phyloP scores from a whole-genome alignment of 2,888 invertebrate genomes.

The Willowsia nigromaculata region DNA sequence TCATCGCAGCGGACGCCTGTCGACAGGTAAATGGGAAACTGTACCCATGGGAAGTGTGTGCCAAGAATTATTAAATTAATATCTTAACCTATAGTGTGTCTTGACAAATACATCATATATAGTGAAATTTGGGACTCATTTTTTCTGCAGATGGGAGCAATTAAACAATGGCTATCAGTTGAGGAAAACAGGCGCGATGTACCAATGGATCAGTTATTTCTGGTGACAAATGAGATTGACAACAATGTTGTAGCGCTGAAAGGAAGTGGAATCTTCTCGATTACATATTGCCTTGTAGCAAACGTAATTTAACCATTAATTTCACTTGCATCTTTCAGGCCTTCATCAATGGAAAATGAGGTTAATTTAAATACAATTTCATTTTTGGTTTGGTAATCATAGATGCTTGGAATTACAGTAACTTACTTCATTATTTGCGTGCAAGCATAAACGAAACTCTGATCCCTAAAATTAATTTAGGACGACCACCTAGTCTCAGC shows the following conservation, averaged over 20 bases:
- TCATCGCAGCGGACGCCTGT: background rate
- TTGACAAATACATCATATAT: background rate
- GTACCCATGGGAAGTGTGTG: too few relatives aligned
- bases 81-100: background rate
- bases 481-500: too few relatives aligned
- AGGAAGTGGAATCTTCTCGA: background rate
- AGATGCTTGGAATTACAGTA: too few relatives aligned
- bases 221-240: background rate
- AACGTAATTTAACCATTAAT: too few relatives aligned
- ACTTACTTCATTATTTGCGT: too few relatives aligned
- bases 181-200: background rate
- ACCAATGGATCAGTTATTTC: background rate
- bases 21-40: background rate
- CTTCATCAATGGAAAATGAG: too few relatives aligned
- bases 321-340: too few relatives aligned
- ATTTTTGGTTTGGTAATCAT: too few relatives aligned
- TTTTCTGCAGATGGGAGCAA: background rate
- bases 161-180: background rate
- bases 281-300: conserved; percentile 8
- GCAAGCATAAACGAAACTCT: too few relatives aligned
- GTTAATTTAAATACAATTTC: too few relatives aligned
- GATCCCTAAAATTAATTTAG: too few relatives aligned
- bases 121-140: background rate
- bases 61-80: too few relatives aligned
- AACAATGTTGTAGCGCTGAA: background rate